Evolutionary conservation across 2,113 vertebrate species (phyloP).

Genomic region (Hystrix cristata): DNA sequence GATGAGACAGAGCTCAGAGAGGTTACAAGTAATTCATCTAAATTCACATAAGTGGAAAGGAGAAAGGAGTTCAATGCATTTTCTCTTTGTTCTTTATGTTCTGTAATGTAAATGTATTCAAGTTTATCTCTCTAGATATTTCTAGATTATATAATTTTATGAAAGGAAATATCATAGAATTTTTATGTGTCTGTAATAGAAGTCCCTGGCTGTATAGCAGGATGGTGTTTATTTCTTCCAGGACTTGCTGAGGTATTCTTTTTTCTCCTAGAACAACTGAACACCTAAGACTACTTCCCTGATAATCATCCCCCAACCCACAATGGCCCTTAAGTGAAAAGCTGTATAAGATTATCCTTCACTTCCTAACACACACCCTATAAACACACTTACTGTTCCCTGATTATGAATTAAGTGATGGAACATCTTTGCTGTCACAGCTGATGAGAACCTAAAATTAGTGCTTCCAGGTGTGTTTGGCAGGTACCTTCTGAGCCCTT

Average conservation of each 20-base stretch:
- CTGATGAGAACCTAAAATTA: conserved; percentile 86
- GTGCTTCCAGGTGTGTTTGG: conserved; percentile 78
- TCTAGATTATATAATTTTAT: conserved; percentile 18
- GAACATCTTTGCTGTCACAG: conserved; percentile 83
- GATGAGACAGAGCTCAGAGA: not conserved
- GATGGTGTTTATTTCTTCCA: not conserved
- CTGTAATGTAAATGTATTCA: not conserved
- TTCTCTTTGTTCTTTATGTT: not conserved
- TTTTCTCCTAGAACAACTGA: not conserved
- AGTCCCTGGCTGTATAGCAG: not conserved
- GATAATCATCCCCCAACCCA: not conserved
- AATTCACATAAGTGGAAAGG: not conserved
- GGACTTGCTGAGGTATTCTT: not conserved
- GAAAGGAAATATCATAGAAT: not conserved
- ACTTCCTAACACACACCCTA: conserved; percentile 70
- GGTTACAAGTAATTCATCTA: not conserved
- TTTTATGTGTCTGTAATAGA: not conserved
- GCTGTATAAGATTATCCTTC: conserved; percentile 47
- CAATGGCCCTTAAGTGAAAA: conserved; percentile 63
- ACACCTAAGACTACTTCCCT: not conserved
- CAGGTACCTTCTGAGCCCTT: conserved; percentile 66
- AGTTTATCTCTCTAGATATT: conserved; percentile 17
- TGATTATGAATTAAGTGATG: conserved; percentile 82
- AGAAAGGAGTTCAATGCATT: not conserved
- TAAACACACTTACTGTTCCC: conserved; percentile 74